These are phyloP conservation scores for Xenus cinereus DNA, from an alignment of 2,113 vertebrate species.

Conservation along the genomic window DNA sequence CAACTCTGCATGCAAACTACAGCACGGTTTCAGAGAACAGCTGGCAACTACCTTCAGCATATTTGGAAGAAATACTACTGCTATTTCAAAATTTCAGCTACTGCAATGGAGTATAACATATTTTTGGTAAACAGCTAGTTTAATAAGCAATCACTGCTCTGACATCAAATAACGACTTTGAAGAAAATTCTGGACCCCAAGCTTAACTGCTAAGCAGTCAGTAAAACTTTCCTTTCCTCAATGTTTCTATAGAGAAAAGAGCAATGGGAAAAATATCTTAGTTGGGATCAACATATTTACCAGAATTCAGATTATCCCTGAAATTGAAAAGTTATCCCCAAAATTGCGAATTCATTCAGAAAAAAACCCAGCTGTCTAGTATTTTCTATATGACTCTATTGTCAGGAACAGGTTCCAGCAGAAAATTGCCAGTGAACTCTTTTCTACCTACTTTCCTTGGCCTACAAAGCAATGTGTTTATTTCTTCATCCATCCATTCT, in stretches of 20 bases:
- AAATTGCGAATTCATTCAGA: background rate
- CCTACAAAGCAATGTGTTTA: background rate
- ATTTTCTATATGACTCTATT: background rate
- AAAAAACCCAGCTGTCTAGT: background rate
- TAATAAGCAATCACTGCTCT: background rate
- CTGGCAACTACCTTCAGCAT: background rate
- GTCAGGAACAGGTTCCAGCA: background rate
- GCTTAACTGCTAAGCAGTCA: background rate
- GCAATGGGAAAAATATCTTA: background rate
- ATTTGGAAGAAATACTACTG: background rate
- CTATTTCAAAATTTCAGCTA: background rate
- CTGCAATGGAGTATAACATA: background rate
- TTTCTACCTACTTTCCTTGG: background rate
- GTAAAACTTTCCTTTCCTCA: background rate
- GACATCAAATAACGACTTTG: background rate
- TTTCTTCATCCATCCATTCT: background rate
- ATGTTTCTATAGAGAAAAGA: background rate
- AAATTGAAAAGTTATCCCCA: background rate
- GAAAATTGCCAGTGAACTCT: background rate
- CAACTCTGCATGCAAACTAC: background rate
- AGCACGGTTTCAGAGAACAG: background rate
- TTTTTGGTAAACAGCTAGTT: background rate
- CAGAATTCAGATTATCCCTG: background rate
- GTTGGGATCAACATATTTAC: background rate
- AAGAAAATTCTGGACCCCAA: background rate